These are phyloP conservation scores for Tyrophagus putrescentiae DNA, from an alignment of 1,140 invertebrate genomes.

Conservation along the genomic window DNA sequence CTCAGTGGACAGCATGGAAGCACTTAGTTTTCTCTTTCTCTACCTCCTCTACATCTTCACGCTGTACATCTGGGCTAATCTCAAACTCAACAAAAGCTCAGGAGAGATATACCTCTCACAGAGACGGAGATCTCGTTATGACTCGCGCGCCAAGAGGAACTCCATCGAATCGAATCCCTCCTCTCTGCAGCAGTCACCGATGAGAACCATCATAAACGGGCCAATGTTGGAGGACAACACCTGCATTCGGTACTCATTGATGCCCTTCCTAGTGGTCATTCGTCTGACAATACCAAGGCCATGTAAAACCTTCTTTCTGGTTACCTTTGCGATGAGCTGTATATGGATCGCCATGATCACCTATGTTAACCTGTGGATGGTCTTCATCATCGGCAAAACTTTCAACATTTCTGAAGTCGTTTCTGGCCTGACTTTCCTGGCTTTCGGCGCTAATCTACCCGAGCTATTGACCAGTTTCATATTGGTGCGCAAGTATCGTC, in stretches of 20 bases:
- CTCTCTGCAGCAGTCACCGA: not conserved
- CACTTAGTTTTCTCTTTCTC: conserved; percentile 7
- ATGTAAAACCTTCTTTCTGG: not conserved
- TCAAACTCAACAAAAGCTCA: not conserved
- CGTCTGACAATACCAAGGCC: not conserved
- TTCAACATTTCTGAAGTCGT: conserved; percentile 27
- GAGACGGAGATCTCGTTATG: too few relatives aligned
- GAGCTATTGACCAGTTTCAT: conserved; percentile 27
- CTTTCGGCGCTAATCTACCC: conserved; percentile 27
- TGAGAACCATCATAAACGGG: not conserved
- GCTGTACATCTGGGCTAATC: conserved; percentile 5
- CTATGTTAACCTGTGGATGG: conserved; percentile 21
- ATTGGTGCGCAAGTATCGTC: conserved; percentile 25
- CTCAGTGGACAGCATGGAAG: conserved; percentile 52
- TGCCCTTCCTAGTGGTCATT: not conserved
- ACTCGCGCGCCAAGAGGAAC: too few relatives aligned
- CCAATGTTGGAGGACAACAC: not conserved
- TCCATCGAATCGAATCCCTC: too few relatives aligned
- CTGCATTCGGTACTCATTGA: not conserved
- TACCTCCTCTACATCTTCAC: not conserved
- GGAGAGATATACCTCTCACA: not conserved
- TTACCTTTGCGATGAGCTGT: not conserved
- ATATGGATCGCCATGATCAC: conserved; percentile 1
- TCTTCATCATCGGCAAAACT: conserved; percentile 25
- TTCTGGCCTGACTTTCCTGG: conserved; percentile 28